Percentiles rank a stretch among this genome's conserved stretches.
phyloP scores from a whole-genome alignment of 2,888 invertebrate genomes.

The Galerucella nymphaeae region DNA sequence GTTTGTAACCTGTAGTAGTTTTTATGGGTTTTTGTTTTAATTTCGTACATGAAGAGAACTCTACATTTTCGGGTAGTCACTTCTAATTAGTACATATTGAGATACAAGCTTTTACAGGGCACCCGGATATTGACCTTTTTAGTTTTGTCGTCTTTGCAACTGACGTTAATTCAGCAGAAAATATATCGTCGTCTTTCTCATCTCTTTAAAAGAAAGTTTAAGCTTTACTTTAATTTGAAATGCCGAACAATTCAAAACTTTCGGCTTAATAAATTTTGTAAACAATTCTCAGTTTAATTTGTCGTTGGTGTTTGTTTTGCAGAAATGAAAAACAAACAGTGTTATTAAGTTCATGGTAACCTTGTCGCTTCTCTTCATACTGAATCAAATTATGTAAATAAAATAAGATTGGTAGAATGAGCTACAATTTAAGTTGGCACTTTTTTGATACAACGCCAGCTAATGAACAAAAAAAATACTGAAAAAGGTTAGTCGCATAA shows the following conservation, averaged over 20 bases:
- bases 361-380: too few species aligned
- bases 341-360: too few species aligned
- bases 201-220: slow-evolving; percentile 6
- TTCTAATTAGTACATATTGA: neutral
- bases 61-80: neutral
- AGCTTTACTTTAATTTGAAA: slow-evolving; percentile 24
- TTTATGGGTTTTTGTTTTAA: slow-evolving; percentile 9
- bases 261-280: slow-evolving; percentile 24
- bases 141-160: neutral
- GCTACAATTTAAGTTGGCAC: too few species aligned
- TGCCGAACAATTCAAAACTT: slow-evolving; percentile 20
- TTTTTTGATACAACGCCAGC: too few species aligned
- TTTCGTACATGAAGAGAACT: slow-evolving; percentile 12
- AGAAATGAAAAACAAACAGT: neutral
- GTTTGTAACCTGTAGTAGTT: neutral
- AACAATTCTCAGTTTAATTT: slow-evolving; percentile 27
- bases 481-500: too few species aligned
- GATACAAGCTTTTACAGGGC: neutral
- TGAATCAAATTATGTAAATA: too few species aligned
- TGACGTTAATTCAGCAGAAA: neutral
- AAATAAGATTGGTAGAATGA: too few species aligned
- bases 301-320: slow-evolving; percentile 17
- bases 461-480: too few species aligned
- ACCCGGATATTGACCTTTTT: slow-evolving; percentile 3
- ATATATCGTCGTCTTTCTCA: neutral